Evolutionary conservation across 2,797 vertebrate species (phyloP).

Genomic region (Danio tinwini): DNA sequence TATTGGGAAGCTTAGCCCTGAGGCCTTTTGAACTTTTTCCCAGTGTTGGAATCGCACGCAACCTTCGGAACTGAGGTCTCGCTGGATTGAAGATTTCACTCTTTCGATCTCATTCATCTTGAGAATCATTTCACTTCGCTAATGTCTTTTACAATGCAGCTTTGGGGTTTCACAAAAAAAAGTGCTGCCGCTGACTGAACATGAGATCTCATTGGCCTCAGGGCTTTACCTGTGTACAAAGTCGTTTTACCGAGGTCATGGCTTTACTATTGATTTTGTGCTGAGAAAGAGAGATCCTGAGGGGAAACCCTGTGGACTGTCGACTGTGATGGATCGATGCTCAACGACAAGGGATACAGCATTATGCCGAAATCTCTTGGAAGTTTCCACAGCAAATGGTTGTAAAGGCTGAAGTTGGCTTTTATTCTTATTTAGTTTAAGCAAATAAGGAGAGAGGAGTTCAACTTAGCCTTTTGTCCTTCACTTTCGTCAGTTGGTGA

Average conservation of each 20-base stretch:
- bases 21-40: slow-evolving; percentile 44
- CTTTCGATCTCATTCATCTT: background rate
- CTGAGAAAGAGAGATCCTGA: slow-evolving; percentile 64
- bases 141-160: slow-evolving; percentile 10
- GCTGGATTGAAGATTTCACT: background rate
- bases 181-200: slow-evolving; percentile 42
- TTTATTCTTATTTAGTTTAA: background rate
- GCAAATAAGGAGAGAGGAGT: background rate
- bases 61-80: background rate
- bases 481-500: too few relatives aligned
- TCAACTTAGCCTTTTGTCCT: too few relatives aligned
- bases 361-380: slow-evolving; percentile 1
- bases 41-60: slow-evolving; percentile 4
- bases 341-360: slow-evolving; percentile 15
- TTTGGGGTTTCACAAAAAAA: slow-evolving; percentile 28
- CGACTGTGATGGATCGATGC: slow-evolving; percentile 63
- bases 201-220: slow-evolving; percentile 18
- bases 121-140: slow-evolving; percentile 13
- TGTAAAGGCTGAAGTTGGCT: background rate
- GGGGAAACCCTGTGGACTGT: slow-evolving; percentile 51
- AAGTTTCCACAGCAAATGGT: background rate
- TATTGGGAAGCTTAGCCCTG: slow-evolving; percentile 28
- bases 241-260: slow-evolving; percentile 32
- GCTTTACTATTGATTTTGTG: slow-evolving; percentile 62
- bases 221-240: slow-evolving; percentile 45